Evolutionary conservation across 1,140 invertebrate species (phyloP).

Genomic region (Lepidotrigona ventralis): DNA sequence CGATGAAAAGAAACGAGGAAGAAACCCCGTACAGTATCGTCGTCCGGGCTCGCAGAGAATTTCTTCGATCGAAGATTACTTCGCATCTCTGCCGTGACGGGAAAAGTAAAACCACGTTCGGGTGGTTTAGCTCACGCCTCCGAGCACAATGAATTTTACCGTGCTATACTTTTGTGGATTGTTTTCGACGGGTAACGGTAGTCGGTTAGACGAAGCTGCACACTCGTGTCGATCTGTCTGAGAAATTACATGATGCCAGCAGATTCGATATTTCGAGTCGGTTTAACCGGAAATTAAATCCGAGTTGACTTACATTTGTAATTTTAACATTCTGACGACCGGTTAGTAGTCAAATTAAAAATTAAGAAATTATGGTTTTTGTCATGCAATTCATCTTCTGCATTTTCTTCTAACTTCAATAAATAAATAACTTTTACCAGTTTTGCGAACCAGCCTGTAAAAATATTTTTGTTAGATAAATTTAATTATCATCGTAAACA

Average conservation of each 20-base stretch:
- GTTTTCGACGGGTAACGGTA: slow-evolving; percentile 35
- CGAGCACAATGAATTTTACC: slow-evolving; percentile 19
- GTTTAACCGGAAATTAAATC: slow-evolving; percentile 14
- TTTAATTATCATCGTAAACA: too few relatives aligned
- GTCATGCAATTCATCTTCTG: too few relatives aligned
- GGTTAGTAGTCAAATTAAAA: too few relatives aligned
- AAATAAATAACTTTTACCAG: too few relatives aligned
- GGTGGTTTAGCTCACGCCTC: not conserved
- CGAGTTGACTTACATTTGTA: not conserved
- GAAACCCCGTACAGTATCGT: slow-evolving; percentile 34
- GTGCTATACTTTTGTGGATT: not conserved
- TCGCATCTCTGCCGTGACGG: not conserved
- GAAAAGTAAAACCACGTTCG: slow-evolving; percentile 41
- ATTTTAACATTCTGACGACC: not conserved
- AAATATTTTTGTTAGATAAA: too few relatives aligned
- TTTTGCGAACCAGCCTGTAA: too few relatives aligned
- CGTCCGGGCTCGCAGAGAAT: slow-evolving; percentile 7
- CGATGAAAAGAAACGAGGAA: slow-evolving; percentile 44
- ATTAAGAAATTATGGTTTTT: too few relatives aligned
- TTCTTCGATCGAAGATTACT: slow-evolving; percentile 39
- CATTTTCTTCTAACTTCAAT: too few relatives aligned
- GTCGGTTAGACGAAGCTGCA: slow-evolving; percentile 8
- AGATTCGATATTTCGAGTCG: slow-evolving; percentile 14
- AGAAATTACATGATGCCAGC: slow-evolving; percentile 14
- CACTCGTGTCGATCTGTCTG: not conserved